Evolutionary conservation across 1,140 invertebrate species (phyloP).

Genomic region (Epicauta chinensis): DNA sequence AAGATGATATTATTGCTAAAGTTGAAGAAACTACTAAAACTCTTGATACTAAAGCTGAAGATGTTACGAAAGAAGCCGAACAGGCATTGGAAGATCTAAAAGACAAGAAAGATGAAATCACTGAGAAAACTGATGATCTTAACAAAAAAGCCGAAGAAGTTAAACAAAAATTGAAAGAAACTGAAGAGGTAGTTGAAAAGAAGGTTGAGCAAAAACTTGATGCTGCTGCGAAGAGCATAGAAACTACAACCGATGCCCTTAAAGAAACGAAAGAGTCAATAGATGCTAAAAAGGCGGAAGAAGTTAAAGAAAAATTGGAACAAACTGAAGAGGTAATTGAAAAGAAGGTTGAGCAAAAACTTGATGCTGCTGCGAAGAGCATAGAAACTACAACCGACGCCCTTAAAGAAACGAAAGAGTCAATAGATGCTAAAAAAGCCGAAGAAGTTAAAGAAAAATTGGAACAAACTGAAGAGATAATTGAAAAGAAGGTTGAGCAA

Average conservation of each 20-base stretch:
- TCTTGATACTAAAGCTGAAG: neutral
- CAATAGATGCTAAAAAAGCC: too few species aligned
- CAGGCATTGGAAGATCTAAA: neutral
- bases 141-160: neutral
- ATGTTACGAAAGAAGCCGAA: neutral
- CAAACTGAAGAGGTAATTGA: too few species aligned
- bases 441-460: constrained; percentile 8
- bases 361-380: too few species aligned
- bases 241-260: too few species aligned
- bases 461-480: constrained; percentile 8
- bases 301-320: neutral
- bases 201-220: too few species aligned
- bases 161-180: too few species aligned
- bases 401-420: too few species aligned
- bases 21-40: neutral
- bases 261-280: too few species aligned
- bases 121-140: neutral
- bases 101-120: constrained; percentile 6
- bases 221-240: too few species aligned
- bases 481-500: neutral
- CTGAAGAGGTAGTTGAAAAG: too few species aligned
- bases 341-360: too few species aligned
- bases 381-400: too few species aligned
- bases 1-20: neutral
- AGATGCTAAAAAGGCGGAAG: neutral